Evolutionary conservation across 2,113 vertebrate genomes (phyloP), one percentile per base, ranked within the genome.

Genomic region (Strix aluco): DNA sequence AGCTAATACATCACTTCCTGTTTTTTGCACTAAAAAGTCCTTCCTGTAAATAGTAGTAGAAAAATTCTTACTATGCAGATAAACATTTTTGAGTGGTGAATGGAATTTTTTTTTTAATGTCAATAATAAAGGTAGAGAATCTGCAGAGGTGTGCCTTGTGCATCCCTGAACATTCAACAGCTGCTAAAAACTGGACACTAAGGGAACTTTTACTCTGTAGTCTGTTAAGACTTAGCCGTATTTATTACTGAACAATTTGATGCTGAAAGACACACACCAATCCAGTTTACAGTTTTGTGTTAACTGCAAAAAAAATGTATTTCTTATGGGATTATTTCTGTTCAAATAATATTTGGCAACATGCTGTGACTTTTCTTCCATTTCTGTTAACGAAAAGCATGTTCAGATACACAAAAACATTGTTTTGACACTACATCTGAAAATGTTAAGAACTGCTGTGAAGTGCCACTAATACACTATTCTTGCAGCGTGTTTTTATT

Each of bases 31-130:
- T 98, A 98, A 96, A 97, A 97, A 97, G 92, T 94, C 96, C 96
- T 98, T 97, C 97, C 93, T 98, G 98, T 98, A 98, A 98, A 98
- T 98, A 98, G 88, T 97, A 97, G 95, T 97, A 96, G 95, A 98
- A 98, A 96, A 98, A 97, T 97, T 97, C 97, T 98, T 98, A 97
- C 98, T 99, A 98, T 99, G 98, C 98, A 98, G 98, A 98, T 98
- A 97, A 97, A 90, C 86, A 46, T 96, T 98, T 98, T 97, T 96
- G 96, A 98, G 97, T 97, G 98, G 98, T 97, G 97, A 97, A 95
- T 40, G 93, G 97, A 97, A 95, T 87, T 97, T 97, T 92, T 98
- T 95, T 98, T 98, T 74, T 46, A 44, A 98, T 95, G 96, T 97
- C 97, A 97, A 95, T 98, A 97, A 97, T 97, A 98, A 95, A 97